Evolutionary conservation across 2,797 vertebrate species (phyloP).

Genomic region (Etheostoma nigrum): DNA sequence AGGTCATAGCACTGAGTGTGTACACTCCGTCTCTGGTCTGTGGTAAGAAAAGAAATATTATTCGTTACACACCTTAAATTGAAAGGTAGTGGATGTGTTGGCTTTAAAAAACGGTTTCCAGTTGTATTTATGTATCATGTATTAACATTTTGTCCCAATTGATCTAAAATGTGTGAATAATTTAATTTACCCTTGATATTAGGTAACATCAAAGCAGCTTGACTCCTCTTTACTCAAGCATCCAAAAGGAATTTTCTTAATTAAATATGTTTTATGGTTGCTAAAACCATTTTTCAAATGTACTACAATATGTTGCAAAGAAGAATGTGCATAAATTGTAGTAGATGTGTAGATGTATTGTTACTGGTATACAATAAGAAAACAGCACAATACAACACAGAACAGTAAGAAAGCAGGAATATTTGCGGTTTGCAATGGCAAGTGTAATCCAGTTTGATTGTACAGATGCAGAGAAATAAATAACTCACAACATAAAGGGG

Average conservation of each 20-base stretch:
- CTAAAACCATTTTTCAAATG: neutral
- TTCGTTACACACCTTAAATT: neutral
- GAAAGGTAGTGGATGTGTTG: neutral
- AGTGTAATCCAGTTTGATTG: too few species aligned
- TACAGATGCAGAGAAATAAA: too few species aligned
- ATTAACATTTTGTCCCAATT: neutral
- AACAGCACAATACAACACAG: neutral
- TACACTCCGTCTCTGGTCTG: slow-evolving; percentile 92
- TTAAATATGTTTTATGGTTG: neutral
- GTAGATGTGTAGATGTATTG: neutral
- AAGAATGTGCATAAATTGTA: neutral
- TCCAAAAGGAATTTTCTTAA: neutral
- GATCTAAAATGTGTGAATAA: neutral
- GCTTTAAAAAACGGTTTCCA: neutral
- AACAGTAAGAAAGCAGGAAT: too few species aligned
- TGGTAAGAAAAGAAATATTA: neutral
- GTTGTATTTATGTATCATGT: neutral
- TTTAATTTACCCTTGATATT: neutral
- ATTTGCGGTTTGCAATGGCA: too few species aligned
- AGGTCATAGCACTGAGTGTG: slow-evolving; percentile 93
- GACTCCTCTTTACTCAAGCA: neutral
- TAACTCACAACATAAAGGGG: too few species aligned
- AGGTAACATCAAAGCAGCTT: neutral
- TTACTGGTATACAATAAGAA: neutral
- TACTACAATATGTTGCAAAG: neutral